Conservation (phyloP, 2,888 invertebrate genomes). For the Harpagoxenus sublaevis region DNA sequence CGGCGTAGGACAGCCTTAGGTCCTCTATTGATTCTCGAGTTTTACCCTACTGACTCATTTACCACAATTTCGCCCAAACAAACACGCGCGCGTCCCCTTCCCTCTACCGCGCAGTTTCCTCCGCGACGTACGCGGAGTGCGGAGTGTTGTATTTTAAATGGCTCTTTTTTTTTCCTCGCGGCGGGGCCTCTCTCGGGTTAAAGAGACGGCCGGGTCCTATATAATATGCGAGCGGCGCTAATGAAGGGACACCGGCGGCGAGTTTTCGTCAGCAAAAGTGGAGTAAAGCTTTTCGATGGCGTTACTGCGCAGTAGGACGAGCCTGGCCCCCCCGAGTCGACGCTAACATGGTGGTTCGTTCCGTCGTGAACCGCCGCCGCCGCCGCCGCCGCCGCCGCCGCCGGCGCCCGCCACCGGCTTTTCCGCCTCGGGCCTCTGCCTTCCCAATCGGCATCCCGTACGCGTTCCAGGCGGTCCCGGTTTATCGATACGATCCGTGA, state of each 20-base stretch:
- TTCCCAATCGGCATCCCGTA: constrained; percentile 39
- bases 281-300: constrained; percentile 46
- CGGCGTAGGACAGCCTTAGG: not conserved
- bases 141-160: not conserved
- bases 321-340: constrained; percentile 57
- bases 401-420: not conserved
- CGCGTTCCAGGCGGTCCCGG: not conserved
- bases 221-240: not conserved
- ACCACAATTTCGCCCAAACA: constrained; percentile 10
- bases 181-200: too few species aligned
- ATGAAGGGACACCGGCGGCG: not conserved
- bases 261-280: constrained; percentile 10
- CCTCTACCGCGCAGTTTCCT: not conserved
- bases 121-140: not conserved
- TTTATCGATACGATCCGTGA: not conserved
- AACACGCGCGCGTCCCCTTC: not conserved
- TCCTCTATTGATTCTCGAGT: not conserved
- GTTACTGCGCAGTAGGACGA: constrained; percentile 73
- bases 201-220: not conserved
- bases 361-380: constrained; percentile 61
- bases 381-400: constrained; percentile 25
- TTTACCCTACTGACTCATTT: constrained; percentile 19
- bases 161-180: not conserved
- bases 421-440: constrained; percentile 42
- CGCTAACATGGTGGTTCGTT: constrained; percentile 72